Conservation (phyloP, 2,888 invertebrate genomes). For the Dromius quadrimaculatus region DNA sequence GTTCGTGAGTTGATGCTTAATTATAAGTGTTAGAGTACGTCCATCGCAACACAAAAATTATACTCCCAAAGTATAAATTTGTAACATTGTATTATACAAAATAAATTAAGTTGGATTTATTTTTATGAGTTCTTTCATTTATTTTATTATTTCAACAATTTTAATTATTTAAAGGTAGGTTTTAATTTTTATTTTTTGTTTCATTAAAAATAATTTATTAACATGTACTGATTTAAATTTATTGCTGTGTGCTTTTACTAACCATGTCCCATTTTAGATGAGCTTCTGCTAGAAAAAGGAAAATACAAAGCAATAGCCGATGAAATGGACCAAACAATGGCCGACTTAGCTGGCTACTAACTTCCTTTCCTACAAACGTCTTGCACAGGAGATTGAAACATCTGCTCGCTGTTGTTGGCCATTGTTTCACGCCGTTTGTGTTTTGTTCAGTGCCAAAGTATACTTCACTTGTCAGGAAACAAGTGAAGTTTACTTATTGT, state of each 20-base stretch:
- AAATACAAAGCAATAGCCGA: constrained; percentile 98
- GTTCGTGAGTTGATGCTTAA: constrained; percentile 50
- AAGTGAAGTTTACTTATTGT: too few relatives aligned
- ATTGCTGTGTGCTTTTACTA: constrained; percentile 52
- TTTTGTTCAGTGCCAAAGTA: constrained; percentile 24
- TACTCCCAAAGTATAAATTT: constrained; percentile 5
- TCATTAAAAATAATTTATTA: constrained; percentile 35
- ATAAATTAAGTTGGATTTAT: constrained; percentile 58
- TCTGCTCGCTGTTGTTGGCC: constrained; percentile 21
- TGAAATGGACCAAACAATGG: constrained; percentile 97
- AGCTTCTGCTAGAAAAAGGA: constrained; percentile 91
- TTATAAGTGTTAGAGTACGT: constrained; percentile 32
- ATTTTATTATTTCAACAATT: constrained; percentile 47
- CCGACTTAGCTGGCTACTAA: constrained; percentile 93
- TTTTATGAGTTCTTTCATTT: constrained; percentile 54
- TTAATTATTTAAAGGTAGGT: constrained; percentile 30
- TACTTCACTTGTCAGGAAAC: constrained; percentile 9
- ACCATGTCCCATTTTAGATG: constrained; percentile 74
- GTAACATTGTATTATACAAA: constrained; percentile 44
- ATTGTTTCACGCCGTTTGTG: constrained; percentile 30
- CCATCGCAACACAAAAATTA: constrained; percentile 16
- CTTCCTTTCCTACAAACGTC: constrained; percentile 1
- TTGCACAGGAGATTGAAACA: constrained; percentile 28
- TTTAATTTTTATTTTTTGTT: constrained; percentile 22
- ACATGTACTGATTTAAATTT: constrained; percentile 54